Percentiles rank a stretch among this genome's conserved stretches.
Evolutionary conservation across 2,888 invertebrate genomes (phyloP).

Genomic region (Meta bourneti): DNA sequence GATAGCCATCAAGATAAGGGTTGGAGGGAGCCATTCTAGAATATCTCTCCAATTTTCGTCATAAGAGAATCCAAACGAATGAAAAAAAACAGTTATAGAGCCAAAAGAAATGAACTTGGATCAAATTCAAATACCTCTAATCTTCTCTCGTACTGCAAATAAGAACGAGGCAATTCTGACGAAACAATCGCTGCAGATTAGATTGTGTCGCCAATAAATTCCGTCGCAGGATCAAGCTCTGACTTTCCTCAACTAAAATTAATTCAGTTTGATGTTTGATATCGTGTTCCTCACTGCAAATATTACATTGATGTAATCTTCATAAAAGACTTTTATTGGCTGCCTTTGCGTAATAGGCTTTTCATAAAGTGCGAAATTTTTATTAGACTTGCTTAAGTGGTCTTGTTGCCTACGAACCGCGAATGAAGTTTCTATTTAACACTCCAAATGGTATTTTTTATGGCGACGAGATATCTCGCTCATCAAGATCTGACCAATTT

Average conservation of each 20-base stretch:
- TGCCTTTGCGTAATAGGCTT: not conserved
- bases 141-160: not conserved
- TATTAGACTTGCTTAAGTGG: not conserved
- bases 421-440: too few species aligned
- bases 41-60: conserved; percentile 3
- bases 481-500: too few species aligned
- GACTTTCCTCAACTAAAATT: not conserved
- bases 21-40: conserved; percentile 19
- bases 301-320: not conserved
- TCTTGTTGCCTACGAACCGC: not conserved
- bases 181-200: not conserved
- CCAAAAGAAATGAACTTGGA: not conserved
- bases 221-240: not conserved
- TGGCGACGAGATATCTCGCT: too few species aligned
- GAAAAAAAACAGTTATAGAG: not conserved
- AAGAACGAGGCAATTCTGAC: not conserved
- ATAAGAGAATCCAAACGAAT: not conserved
- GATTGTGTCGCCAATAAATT: not conserved
- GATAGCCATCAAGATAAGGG: conserved; percentile 52
- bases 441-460: too few species aligned
- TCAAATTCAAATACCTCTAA: not conserved
- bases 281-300: not conserved
- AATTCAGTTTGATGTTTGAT: not conserved
- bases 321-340: not conserved
- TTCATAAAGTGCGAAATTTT: not conserved